Evolutionary conservation across 2,888 invertebrate genomes (phyloP).

Genomic region (Leucania comma): DNA sequence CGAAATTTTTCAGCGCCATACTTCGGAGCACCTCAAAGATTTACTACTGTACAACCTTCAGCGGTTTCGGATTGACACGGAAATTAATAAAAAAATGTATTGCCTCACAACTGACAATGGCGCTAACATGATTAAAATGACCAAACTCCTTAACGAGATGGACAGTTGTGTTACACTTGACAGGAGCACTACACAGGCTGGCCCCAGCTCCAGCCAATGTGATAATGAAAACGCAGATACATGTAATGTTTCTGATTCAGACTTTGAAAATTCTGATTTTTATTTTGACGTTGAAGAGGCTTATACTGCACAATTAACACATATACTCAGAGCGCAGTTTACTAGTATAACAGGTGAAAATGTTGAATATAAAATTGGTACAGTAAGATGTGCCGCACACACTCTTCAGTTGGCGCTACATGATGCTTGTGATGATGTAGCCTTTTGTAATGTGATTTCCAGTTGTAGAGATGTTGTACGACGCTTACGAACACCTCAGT

Average conservation of each 20-base stretch:
- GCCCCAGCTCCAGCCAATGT: no score
- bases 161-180: not conserved
- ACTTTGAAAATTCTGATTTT: conserved; percentile 1
- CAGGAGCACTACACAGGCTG: no score
- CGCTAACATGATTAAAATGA: conserved; percentile 33
- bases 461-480: no score
- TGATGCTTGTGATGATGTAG: no score
- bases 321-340: conserved; percentile 8
- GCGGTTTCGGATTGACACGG: conserved; percentile 25
- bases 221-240: not conserved
- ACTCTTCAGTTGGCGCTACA: no score
- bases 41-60: conserved; percentile 26
- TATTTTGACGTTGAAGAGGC: not conserved
- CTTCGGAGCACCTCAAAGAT: conserved; percentile 35
- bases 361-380: no score
- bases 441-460: no score
- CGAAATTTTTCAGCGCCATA: no score
- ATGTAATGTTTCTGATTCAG: no score
- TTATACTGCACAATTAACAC: conserved; percentile 2
- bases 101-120: conserved; percentile 23
- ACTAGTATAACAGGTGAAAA: not conserved
- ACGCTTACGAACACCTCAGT: no score
- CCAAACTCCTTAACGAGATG: conserved; percentile 5
- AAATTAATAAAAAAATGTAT: conserved; percentile 10
- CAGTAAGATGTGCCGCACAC: no score